These are phyloP conservation scores for Chroicocephalus ridibundus DNA, from an alignment of 2,113 vertebrate genomes.

Conservation along the genomic window DNA sequence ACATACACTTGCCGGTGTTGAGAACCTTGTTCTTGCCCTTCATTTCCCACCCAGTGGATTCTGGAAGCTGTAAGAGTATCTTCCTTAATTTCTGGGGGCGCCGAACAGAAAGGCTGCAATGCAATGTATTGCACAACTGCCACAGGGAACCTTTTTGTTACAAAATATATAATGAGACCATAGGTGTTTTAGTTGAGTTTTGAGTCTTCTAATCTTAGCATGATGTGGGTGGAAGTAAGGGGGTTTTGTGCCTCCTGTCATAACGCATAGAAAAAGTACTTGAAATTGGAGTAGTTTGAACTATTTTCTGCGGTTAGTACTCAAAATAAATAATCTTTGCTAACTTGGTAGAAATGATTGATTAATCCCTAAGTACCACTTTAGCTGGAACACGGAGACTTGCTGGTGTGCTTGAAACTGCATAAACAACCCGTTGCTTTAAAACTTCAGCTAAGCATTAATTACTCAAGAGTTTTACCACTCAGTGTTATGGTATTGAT, in stretches of 20 bases:
- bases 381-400: background rate
- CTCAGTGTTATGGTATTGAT: slow-evolving; percentile 20
- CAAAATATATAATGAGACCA: background rate
- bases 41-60: background rate
- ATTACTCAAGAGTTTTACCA: slow-evolving; percentile 16
- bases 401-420: background rate
- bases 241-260: background rate
- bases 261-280: background rate
- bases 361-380: slow-evolving; percentile 8
- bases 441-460: slow-evolving; percentile 22
- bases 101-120: background rate
- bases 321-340: slow-evolving; percentile 10
- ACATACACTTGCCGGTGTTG: background rate
- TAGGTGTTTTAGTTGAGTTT: background rate
- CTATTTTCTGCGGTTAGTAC: background rate
- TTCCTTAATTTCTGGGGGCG: background rate
- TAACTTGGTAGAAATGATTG: slow-evolving; percentile 29
- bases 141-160: background rate
- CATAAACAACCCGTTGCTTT: slow-evolving; percentile 5
- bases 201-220: background rate
- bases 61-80: background rate
- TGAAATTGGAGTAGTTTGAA: background rate
- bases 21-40: too few relatives aligned
- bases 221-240: background rate
- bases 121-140: background rate